Base-by-base conservation (phyloP, 35 echinoderm and acorn worm genomes). In the Ophioderma brevispina region DNA sequence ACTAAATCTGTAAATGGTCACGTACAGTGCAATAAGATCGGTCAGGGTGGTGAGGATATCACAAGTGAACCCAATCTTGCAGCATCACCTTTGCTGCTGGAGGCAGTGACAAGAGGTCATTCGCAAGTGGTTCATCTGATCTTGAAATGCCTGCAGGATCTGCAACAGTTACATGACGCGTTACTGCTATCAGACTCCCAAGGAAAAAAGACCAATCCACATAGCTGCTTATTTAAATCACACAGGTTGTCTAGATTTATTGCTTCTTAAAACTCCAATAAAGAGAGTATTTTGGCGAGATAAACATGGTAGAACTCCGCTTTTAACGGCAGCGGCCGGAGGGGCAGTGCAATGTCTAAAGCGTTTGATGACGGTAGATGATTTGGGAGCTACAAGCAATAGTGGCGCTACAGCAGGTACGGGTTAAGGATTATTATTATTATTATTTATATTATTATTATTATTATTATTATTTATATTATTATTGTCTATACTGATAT, bases 321-420 rank as follows among this genome's bases (percentile, higher is more conserved):
- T 85, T 13, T 59, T 64, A 34, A 32, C 36, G 35, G 83, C 83
- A 15, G 83, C 83, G 32, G 83, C 83, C 19, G 83, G 83, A 37
- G 83, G 83, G 31, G 46, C 83, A 10, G 83, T 85, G 83, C 52
- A 59, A 37, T 85, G 83, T 64, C 36, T 85, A 37, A 85, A 59
- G 52, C 23, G 83, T 32, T 59, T 85, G 32, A 33, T 85, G 50
- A 64, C 33, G 46, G 83, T 85, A 31, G 83, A 85, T 33, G 52
- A 85, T 59, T 25, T 59, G 14, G 83, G 63, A n/a, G 83, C 63
- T 0, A 55, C 31, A 3, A 64, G n/a, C 83, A 32, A 85, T 64
- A 64, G 30, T 35, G 83, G 83, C 13, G 63, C 49, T 36, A 85
- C 31, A 31, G 55, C 83, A 85, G 83, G 83, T 85, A 85, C n/a